Conservation (phyloP, 2,888 invertebrate species). For the Linnaemya vulpina region DNA sequence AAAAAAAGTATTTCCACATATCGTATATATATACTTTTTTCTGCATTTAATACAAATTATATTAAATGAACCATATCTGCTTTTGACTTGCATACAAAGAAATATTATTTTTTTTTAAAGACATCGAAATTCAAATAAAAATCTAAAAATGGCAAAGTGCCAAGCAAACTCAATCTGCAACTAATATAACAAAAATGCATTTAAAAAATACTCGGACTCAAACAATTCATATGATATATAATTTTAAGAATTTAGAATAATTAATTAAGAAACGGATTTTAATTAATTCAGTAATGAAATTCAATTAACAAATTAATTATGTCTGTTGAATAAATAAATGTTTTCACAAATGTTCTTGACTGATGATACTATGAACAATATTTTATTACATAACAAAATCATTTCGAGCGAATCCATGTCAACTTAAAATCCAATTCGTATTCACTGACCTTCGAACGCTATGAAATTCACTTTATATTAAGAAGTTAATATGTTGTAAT, state of each 20-base stretch:
- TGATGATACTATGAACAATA: conserved; percentile 54
- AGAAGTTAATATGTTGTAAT: too few relatives aligned
- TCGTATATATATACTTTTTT: conserved; percentile 13
- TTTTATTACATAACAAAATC: conserved; percentile 9
- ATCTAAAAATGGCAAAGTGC: not conserved
- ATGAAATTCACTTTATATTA: too few relatives aligned
- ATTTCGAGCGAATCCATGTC: conserved; percentile 20
- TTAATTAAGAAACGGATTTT: conserved; percentile 13
- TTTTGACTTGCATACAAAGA: not conserved
- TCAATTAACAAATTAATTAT: conserved; percentile 46
- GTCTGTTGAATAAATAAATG: conserved; percentile 45
- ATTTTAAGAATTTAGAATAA: conserved; percentile 35
- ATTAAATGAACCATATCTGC: conserved; percentile 36
- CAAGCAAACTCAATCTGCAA: conserved; percentile 4
- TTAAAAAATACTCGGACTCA: conserved; percentile 52
- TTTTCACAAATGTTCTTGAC: conserved; percentile 63
- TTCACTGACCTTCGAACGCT: too few relatives aligned
- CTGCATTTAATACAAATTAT: conserved; percentile 29
- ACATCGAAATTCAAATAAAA: conserved; percentile 42
- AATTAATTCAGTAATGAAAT: conserved; percentile 40
- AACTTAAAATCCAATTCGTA: too few relatives aligned
- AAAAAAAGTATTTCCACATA: conserved; percentile 40
- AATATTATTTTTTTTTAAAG: not conserved
- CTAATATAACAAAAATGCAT: conserved; percentile 47
- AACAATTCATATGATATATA: conserved; percentile 32